Evolutionary conservation across 2,113 vertebrate species (phyloP), one percentile per base, ranked within the genome.

Genomic region (Eublepharis macularius): DNA sequence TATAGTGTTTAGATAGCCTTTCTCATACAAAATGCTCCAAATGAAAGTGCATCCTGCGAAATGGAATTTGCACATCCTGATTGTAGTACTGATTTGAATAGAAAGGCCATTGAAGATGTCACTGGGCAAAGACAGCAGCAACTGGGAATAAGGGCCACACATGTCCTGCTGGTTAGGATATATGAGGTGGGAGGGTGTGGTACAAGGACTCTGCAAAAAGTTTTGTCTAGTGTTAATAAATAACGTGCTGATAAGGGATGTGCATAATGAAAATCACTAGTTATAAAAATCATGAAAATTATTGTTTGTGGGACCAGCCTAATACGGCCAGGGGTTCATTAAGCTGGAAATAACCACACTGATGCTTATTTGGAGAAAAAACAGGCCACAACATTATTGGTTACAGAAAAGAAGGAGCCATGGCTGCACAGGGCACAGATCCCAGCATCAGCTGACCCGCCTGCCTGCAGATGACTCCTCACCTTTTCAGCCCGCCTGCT

Each of bases 1-100:
- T 85, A 86, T 0, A 83, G 87, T 87, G 79, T 94, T 94, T 92
- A 86, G 47, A 74, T 57, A 91, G 84, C 81, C 68, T 81, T 89
- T 86, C 76, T 45, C 66, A 82, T 78, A 57, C 39, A 36, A 26
- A 84, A 29, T 36, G 19, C 60, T 75, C 9, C 2, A 13, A 89
- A 63, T 75, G 65, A 86, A 90, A 90, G 45, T 13, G 16, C 17
- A 65, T 86, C 77, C 73, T 92, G 84, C 82, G 79, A 90, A 91
- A 86, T 60, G 32, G 4, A 84, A 19, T 87, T 49, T 84, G 39
- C 77, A 84, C 78, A 65, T 32, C 41, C 65, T 87, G 80, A 65
- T 84, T 76, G 29, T 24, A 1, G 14, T 60, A 84, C 6, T 63
- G 80, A 74, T 86, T 76, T 78, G 78, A 92, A 86, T 79, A 80